These are phyloP conservation scores for Nymphicus hollandicus DNA, from an alignment of 2,113 vertebrate species.

Conservation along the genomic window DNA sequence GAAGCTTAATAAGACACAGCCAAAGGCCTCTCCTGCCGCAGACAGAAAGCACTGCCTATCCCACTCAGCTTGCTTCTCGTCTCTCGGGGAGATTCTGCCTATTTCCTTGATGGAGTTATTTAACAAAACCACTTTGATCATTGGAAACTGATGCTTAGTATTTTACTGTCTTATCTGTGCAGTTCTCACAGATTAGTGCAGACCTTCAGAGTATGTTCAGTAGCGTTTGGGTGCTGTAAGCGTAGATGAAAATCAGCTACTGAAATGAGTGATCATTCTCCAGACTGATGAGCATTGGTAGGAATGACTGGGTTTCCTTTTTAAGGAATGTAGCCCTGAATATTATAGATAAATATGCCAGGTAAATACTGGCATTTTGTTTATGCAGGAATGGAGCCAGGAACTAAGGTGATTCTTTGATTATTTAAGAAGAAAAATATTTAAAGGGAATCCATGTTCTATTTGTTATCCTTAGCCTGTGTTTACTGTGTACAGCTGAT, in stretches of 20 bases:
- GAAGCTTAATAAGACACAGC: background rate
- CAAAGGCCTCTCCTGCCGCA: background rate
- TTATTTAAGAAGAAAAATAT: background rate
- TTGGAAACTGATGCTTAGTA: background rate
- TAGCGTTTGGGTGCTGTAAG: background rate
- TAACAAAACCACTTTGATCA: background rate
- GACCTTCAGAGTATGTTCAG: background rate
- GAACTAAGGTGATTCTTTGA: background rate
- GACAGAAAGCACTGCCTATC: background rate
- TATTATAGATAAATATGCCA: background rate
- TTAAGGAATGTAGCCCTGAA: background rate
- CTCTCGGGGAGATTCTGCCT: background rate
- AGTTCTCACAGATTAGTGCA: background rate
- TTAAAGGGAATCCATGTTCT: background rate
- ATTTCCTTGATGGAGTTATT: background rate
- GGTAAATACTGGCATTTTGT: background rate
- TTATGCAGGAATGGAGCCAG: background rate
- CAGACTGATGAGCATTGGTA: background rate
- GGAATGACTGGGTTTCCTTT: background rate
- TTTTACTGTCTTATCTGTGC: background rate
- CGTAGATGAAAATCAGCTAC: background rate
- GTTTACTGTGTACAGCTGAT: background rate
- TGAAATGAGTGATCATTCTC: background rate
- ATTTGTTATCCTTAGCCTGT: background rate
- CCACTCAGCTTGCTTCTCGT: background rate